Conservation (phyloP, 1,140 invertebrate genomes). For the Euglossa dilemma region DNA sequence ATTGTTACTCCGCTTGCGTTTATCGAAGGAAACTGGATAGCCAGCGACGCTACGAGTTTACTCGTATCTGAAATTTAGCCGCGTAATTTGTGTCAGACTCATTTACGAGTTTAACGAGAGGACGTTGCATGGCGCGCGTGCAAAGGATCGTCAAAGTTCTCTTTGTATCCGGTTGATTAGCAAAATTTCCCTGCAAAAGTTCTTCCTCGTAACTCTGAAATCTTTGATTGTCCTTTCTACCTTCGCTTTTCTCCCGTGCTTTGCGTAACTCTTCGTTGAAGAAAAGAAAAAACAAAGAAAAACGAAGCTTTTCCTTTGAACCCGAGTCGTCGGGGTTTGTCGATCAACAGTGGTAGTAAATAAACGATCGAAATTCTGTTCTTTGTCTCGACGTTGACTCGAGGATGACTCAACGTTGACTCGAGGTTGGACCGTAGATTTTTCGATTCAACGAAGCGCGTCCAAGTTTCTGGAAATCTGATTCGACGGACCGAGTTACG, state of each 20-base stretch:
- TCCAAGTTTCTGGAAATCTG: conserved; percentile 47
- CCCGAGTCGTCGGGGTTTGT: conserved; percentile 20
- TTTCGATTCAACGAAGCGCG: conserved; percentile 30
- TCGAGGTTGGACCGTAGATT: not conserved
- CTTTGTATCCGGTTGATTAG: conserved; percentile 33
- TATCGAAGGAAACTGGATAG: conserved; percentile 9
- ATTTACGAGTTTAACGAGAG: conserved; percentile 63
- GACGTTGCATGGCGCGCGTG: not conserved
- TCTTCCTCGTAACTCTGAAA: no score
- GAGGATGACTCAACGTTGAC: no score
- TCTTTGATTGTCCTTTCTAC: not conserved
- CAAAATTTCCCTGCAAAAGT: not conserved
- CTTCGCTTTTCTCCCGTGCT: not conserved
- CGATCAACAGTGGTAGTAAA: not conserved
- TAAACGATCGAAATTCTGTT: conserved; percentile 10
- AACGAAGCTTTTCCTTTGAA: conserved; percentile 9
- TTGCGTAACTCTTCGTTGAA: no score
- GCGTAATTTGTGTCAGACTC: conserved; percentile 39
- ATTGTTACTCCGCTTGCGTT: not conserved
- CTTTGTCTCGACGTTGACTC: not conserved
- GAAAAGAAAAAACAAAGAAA: not conserved
- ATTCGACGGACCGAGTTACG: conserved; percentile 39
- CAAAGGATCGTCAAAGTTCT: conserved; percentile 7
- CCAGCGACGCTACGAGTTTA: not conserved
- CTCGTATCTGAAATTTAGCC: conserved; percentile 30